Evolutionary conservation across 2,888 invertebrate genomes (phyloP), one percentile per base, ranked within the genome.

Genomic region (Chymomyza caudatula): DNA sequence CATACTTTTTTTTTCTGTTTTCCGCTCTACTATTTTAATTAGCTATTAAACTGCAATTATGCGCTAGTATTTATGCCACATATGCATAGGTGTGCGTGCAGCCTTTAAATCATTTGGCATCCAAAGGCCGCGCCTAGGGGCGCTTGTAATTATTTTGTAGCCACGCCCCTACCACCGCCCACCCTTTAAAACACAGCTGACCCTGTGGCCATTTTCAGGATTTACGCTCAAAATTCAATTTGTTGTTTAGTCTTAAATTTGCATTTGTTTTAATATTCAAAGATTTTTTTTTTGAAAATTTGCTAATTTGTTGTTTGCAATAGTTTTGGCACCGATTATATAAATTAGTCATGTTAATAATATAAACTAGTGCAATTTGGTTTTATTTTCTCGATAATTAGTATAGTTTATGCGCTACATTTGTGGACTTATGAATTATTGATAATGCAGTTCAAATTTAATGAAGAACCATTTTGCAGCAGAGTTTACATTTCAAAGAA

Each of bases 11-110:
- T 22, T 53, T 22, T 13, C 20, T 53, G 65, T 58, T 37, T 37
- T 37, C 11, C 2, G 11, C 29, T 8, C 57, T 25, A 44, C 11
- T 55, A 43, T 74, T 67, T 66, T 72, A 72, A 85, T 83, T 85
- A 73, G 68, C 76, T 65, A 80, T 82, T 74, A 83, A 87, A 74
- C 71, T 73, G 59, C 73, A 79, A 87, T 85, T 74, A 87, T 79
- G 69, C 65, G 63, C 57, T 63, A 22, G 20, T 15, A n/a, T 15
- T 3, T 51, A 20, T 17, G 22, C 13, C 51, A 20, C 37, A 20
- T 59, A 53, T 58, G 58, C 44, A 19, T 64, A 44, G 49, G 51
- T 17, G 19, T 63, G 44, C 55, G 37, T 44, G 52, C n/a, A 20
- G 22, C 74, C 62, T 47, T 70, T 76, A 86, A 80, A 85, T 79